Evolutionary conservation across 2,797 vertebrate genomes (phyloP).

Genomic region (Phoebastria nigripes): DNA sequence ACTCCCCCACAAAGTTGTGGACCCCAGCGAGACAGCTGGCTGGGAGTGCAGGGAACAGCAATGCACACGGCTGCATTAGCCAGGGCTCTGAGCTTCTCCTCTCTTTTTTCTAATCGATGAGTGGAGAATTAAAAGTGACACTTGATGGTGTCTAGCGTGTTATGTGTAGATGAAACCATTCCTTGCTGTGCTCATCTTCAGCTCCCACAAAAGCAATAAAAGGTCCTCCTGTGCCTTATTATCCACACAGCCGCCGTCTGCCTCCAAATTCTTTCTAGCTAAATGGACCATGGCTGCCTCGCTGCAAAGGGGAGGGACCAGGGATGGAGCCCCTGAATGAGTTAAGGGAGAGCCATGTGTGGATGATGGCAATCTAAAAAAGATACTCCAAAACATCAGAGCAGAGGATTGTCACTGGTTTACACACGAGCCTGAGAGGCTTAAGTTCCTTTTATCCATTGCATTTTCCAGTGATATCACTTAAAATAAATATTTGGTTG

Average conservation of each 20-base stretch:
- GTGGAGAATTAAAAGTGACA: background rate
- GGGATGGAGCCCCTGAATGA: background rate
- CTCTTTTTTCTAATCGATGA: background rate
- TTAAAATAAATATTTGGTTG: background rate
- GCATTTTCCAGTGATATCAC: background rate
- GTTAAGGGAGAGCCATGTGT: background rate
- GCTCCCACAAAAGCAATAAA: background rate
- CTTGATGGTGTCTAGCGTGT: background rate
- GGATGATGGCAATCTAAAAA: background rate
- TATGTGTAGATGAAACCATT: background rate
- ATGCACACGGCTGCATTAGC: rapidly evolving
- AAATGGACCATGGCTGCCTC: background rate
- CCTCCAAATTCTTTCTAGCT: background rate
- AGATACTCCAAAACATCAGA: background rate
- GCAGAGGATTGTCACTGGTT: background rate
- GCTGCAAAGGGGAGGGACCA: background rate
- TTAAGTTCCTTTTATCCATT: background rate
- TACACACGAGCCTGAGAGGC: background rate
- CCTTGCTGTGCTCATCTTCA: background rate
- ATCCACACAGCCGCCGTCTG: background rate
- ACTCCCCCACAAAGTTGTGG: background rate
- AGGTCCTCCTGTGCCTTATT: background rate
- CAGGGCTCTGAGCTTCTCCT: background rate
- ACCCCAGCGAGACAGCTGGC: background rate
- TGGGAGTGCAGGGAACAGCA: background rate